Conservation (phyloP, 37 sponge, comb jelly and placozoan genomes). For the Eunapius fragilis region DNA sequence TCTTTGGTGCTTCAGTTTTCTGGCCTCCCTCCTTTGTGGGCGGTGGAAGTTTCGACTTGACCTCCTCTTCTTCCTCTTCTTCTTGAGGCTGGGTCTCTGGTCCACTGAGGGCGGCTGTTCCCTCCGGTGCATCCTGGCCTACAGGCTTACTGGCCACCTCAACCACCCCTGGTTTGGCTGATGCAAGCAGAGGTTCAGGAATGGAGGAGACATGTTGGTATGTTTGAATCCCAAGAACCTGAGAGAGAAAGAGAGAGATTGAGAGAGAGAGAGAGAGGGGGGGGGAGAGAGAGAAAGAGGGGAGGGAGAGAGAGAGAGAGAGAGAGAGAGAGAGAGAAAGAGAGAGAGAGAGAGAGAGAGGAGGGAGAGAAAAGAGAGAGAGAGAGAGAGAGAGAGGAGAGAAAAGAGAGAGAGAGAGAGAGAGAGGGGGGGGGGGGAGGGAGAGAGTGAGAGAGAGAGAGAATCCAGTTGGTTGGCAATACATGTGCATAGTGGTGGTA, state of each 20-base stretch:
- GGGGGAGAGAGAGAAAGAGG: no score
- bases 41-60: constrained; percentile 1
- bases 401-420: no score
- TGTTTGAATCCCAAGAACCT: not conserved
- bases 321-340: no score
- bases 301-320: no score
- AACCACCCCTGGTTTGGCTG: not conserved
- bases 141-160: not conserved
- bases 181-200: not conserved
- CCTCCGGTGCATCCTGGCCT: not conserved
- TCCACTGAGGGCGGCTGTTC: not conserved
- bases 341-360: no score
- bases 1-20: constrained; percentile 1
- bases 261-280: no score
- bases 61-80: constrained; percentile 23
- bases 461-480: no score
- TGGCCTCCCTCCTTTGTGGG: constrained; percentile 12
- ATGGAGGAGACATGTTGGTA: not conserved
- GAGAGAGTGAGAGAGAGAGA: no score
- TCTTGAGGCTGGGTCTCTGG: constrained; percentile 10
- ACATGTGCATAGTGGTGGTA: no score
- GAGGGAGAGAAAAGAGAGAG: no score
- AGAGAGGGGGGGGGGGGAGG: no score
- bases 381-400: no score
- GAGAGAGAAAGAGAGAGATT: not conserved